Conservation (phyloP, 2,888 invertebrate genomes). For the Laothoe populi region DNA sequence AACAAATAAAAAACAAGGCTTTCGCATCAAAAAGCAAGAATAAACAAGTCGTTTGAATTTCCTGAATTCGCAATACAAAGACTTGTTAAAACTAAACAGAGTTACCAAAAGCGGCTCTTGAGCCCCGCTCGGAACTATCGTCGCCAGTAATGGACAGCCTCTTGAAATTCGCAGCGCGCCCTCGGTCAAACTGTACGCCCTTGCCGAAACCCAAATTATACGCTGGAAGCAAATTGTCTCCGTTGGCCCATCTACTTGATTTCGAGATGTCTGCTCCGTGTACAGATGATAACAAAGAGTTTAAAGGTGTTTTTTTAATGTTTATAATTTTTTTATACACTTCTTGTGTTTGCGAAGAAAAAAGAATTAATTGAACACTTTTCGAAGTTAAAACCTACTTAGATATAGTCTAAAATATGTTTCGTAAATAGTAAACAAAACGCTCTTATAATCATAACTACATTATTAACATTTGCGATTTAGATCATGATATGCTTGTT, state of each 20-base stretch:
- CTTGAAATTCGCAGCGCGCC: constrained; percentile 64
- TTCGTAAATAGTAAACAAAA: background rate
- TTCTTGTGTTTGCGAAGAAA: constrained; percentile 3
- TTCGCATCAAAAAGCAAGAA: background rate
- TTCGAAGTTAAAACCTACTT: background rate
- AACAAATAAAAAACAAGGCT: background rate
- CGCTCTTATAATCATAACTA: background rate
- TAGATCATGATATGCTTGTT: constrained; percentile 67
- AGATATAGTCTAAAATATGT: background rate
- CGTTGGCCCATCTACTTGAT: constrained; percentile 58
- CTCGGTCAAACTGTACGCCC: constrained; percentile 55
- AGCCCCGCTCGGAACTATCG: constrained; percentile 27
- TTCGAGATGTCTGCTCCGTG: constrained; percentile 59
- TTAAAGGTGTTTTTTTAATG: background rate
- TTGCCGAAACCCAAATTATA: constrained; percentile 69
- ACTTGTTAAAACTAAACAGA: constrained; percentile 24
- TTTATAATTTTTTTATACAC: too few relatives aligned
- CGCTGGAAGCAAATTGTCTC: constrained; percentile 72
- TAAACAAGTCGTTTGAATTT: background rate
- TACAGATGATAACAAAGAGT: constrained; percentile 51
- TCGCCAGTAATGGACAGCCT: constrained; percentile 36
- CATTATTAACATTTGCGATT: constrained; percentile 46
- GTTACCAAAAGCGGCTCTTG: constrained; percentile 23
- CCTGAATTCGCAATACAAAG: background rate
- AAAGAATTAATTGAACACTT: background rate